phyloP scores from a whole-genome alignment of 2,888 invertebrate genomes.

The Synergus umbraculus region DNA sequence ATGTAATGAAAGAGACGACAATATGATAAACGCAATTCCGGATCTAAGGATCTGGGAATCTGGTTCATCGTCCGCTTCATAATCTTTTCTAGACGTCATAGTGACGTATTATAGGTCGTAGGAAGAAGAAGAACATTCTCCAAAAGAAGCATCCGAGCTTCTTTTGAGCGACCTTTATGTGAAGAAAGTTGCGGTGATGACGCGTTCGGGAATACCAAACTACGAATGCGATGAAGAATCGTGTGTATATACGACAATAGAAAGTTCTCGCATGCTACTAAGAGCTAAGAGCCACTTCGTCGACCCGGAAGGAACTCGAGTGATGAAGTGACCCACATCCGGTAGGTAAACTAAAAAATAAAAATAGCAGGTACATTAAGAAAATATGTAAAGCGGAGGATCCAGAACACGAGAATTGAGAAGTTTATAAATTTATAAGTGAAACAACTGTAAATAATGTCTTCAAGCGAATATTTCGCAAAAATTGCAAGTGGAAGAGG shows the following conservation, averaged over 20 bases:
- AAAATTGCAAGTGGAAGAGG: no score
- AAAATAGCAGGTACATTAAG: not conserved
- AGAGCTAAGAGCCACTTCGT: constrained; percentile 48
- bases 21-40: no score
- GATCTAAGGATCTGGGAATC: not conserved
- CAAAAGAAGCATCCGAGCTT: not conserved
- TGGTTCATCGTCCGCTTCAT: not conserved
- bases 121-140: not conserved
- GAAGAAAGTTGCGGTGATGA: constrained; percentile 51
- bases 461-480: no score
- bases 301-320: constrained; percentile 74
- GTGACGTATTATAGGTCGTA: not conserved
- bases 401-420: no score
- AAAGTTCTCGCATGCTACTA: constrained; percentile 50
- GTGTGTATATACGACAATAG: constrained; percentile 47
- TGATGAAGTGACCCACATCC: constrained; percentile 73
- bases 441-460: no score
- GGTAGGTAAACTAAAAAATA: constrained; percentile 30
- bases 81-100: not conserved
- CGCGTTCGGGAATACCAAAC: constrained; percentile 49
- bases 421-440: no score
- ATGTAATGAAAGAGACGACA: no score
- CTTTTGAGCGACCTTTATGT: constrained; percentile 7
- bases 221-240: constrained; percentile 24
- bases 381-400: not conserved